Evolutionary conservation across 1,140 invertebrate genomes (phyloP).

Genomic region (Piezodorus guildinii): DNA sequence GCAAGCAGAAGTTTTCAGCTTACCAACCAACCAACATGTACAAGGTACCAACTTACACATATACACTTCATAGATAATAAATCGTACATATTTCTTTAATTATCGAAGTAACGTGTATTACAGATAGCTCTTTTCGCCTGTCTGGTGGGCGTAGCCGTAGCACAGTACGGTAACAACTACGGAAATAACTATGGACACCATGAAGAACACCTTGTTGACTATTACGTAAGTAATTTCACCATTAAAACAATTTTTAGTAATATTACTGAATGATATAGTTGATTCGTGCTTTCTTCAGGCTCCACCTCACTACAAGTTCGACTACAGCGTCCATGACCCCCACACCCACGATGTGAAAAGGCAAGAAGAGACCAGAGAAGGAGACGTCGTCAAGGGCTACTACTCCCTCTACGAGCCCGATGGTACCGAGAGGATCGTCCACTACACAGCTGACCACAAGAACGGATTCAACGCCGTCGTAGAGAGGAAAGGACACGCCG

Average conservation of each 20-base stretch:
- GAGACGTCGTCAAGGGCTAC: constrained; percentile 11
- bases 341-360: constrained; percentile 39
- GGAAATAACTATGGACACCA: constrained; percentile 12
- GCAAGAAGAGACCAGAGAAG: constrained; percentile 35
- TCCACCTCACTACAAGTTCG: constrained; percentile 38
- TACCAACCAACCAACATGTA: not conserved
- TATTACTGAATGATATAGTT: not conserved
- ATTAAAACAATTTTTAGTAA: not conserved
- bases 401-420: constrained; percentile 10
- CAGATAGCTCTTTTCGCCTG: not conserved
- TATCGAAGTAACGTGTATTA: not conserved
- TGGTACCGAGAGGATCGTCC: constrained; percentile 2
- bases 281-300: constrained; percentile 18
- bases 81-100: too few relatives aligned
- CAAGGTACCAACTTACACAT: not conserved
- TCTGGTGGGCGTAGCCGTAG: not conserved
- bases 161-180: not conserved
- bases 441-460: constrained; percentile 11
- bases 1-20: not conserved
- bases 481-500: constrained; percentile 3
- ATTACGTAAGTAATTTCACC: constrained; percentile 3
- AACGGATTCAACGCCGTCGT: constrained; percentile 6
- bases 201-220: constrained; percentile 13
- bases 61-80: too few relatives aligned
- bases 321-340: constrained; percentile 43